These are phyloP conservation scores for Chlorocebus sabaeus DNA, from an alignment of 2,113 vertebrate species.

Conservation along the genomic window DNA sequence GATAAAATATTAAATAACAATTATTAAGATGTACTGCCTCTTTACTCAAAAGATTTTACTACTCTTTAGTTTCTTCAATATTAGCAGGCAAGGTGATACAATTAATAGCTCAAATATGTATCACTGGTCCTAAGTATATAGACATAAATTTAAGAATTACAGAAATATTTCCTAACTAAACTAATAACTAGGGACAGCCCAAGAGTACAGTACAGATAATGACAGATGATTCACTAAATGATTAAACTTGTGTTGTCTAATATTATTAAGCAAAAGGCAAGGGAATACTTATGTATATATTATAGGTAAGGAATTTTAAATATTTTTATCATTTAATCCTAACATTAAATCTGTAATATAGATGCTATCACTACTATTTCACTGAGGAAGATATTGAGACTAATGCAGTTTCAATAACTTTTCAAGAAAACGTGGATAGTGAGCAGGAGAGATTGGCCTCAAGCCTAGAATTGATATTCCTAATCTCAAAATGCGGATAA, in stretches of 20 bases:
- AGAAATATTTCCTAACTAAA: conserved; percentile 22
- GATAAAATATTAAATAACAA: not conserved
- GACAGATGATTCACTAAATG: conserved; percentile 18
- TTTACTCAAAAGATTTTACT: not conserved
- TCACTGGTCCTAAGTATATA: not conserved
- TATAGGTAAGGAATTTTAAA: conserved; percentile 40
- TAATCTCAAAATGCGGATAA: conserved; percentile 7
- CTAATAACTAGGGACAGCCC: not conserved
- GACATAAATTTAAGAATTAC: not conserved
- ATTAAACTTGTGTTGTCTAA: conserved; percentile 17
- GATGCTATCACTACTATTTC: not conserved
- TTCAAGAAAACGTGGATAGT: not conserved
- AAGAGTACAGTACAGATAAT: not conserved
- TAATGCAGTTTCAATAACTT: conserved; percentile 52
- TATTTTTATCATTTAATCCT: conserved; percentile 48
- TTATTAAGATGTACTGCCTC: not conserved
- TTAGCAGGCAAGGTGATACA: not conserved
- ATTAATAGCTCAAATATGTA: not conserved
- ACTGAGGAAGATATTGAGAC: conserved; percentile 25
- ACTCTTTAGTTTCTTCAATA: not conserved
- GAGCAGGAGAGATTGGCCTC: not conserved
- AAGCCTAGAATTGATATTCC: not conserved
- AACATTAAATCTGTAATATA: conserved; percentile 27
- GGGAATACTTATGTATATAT: not conserved
- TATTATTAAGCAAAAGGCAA: conserved; percentile 25